These are phyloP conservation scores for Ophonus ardosiacus DNA, from an alignment of 2,888 invertebrate species.

Conservation along the genomic window DNA sequence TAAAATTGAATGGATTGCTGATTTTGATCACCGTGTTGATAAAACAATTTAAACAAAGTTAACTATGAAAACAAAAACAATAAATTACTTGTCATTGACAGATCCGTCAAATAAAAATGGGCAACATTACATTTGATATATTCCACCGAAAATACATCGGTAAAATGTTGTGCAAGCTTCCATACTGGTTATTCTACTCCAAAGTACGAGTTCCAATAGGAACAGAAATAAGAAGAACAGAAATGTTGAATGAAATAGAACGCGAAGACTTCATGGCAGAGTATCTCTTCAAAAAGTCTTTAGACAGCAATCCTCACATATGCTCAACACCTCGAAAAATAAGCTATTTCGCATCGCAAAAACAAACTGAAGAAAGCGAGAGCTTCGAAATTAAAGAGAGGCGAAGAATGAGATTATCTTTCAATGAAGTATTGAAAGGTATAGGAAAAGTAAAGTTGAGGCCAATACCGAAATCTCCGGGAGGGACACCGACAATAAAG, in stretches of 20 bases:
- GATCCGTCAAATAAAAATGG: slow-evolving; percentile 30
- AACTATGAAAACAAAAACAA: neutral
- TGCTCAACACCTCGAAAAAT: slow-evolving; percentile 21
- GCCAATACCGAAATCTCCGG: neutral
- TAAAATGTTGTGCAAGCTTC: slow-evolving; percentile 24
- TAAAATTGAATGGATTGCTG: neutral
- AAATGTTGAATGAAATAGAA: slow-evolving; percentile 1
- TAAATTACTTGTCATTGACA: neutral
- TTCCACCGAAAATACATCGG: slow-evolving; percentile 3
- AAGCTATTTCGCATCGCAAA: neutral
- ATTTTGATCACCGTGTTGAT: neutral
- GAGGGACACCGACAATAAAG: neutral
- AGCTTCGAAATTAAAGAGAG: neutral
- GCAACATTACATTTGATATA: neutral
- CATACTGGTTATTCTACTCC: slow-evolving; percentile 31
- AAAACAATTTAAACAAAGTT: neutral
- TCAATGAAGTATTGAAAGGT: slow-evolving; percentile 36
- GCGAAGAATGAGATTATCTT: neutral
- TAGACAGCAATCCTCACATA: slow-evolving; percentile 3
- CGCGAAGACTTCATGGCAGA: neutral
- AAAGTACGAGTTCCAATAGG: slow-evolving; percentile 10
- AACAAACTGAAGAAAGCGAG: neutral
- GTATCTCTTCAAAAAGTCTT: slow-evolving; percentile 1
- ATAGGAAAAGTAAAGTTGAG: neutral
- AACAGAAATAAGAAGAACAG: neutral